phyloP scores from a whole-genome alignment of 2,113 vertebrate genomes.

The Protobothrops flavoviridis region DNA sequence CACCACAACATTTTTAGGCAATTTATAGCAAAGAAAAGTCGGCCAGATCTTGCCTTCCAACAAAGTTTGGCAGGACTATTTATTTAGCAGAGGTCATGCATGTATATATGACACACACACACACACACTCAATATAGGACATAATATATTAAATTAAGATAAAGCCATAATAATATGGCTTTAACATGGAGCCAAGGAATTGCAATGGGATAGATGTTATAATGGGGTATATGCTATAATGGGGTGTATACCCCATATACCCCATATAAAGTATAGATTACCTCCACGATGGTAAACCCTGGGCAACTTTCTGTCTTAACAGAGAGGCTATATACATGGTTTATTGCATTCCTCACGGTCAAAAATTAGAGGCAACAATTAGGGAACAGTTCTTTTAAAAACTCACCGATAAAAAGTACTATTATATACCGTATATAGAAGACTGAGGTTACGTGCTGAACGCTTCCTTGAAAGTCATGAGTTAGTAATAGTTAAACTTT shows the following conservation, averaged over 20 bases:
- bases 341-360: background rate
- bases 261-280: background rate
- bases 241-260: background rate
- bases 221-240: background rate
- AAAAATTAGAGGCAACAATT: background rate
- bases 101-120: background rate
- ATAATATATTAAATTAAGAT: background rate
- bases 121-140: background rate
- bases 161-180: background rate
- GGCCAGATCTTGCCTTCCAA: background rate
- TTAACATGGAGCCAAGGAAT: background rate
- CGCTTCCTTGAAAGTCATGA: background rate
- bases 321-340: background rate
- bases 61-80: background rate
- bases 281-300: background rate
- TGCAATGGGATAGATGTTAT: background rate
- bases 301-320: background rate
- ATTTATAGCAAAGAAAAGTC: background rate
- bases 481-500: background rate
- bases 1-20: background rate
- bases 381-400: background rate
- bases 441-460: background rate
- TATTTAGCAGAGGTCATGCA: background rate
- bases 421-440: background rate
- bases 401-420: background rate